Evolutionary conservation across 2,113 vertebrate genomes (phyloP), one percentile per base, ranked within the genome.

Genomic region (Neodon shergylaensis): DNA sequence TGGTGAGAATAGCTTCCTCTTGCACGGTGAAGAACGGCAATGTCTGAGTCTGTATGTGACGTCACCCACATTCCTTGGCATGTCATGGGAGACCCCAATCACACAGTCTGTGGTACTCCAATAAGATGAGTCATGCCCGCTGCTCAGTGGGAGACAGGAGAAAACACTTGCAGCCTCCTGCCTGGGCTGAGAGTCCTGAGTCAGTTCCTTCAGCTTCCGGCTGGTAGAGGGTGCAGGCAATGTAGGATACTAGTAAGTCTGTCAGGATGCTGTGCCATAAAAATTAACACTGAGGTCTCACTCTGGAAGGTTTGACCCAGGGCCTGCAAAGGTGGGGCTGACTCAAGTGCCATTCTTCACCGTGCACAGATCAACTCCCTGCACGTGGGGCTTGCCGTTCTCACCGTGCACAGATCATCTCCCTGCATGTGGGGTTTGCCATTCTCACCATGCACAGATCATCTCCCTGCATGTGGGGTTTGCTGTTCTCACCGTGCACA

Each of bases 1-100:
- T 13, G 5, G 74, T 96, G 93, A 90, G 96, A 96, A 98, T 93
- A 79, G 96, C 96, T 98, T 97, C 96, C 96, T 95, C 85, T 65
- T 93, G 26, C 61, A 58, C 19, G 0, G 58, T 58, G 58, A 58
- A 58, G 58, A 58, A 58, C 19, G 6, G 58, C 58, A 97, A 95
- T 77, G 73, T 96, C 96, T 82, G 96, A 94, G 96, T 94, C 95
- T 94, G 95, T 49, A 79, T 52, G 76, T 93, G 96, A 97, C 96
- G 97, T 97, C 94, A 47, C 92, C 87, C 52, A 96, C 94, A 58
- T 66, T 92, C 92, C 73, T 82, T 94, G 96, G 97, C 94, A 97
- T 94, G 52, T 91, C 82, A 17, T 54, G 58, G 95, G 88, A 84
- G 65, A 66, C 92, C 52, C 85, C 85, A 81, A 39, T 92, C 79